phyloP scores from a whole-genome alignment of 2,797 vertebrate species.

The Eutrigla gurnardus region DNA sequence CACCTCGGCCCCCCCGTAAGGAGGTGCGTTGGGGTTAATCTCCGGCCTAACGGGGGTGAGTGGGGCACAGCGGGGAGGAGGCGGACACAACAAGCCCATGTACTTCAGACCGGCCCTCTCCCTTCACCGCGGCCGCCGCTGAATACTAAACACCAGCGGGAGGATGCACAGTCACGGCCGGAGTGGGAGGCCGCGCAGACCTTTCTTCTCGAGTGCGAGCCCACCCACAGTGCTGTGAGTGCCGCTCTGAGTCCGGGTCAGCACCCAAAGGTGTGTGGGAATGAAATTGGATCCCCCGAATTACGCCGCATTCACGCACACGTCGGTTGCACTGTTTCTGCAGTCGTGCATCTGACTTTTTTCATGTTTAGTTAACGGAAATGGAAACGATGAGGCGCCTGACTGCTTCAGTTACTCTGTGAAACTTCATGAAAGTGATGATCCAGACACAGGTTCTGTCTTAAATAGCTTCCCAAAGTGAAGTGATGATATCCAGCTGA shows the following conservation, averaged over 20 bases:
- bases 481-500: background rate
- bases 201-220: slow-evolving; percentile 56
- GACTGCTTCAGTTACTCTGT: background rate
- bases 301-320: slow-evolving; percentile 35
- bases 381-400: background rate
- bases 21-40: slow-evolving; percentile 90
- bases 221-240: slow-evolving; percentile 53
- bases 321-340: slow-evolving; percentile 4
- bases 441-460: background rate
- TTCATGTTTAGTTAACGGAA: slow-evolving; percentile 14
- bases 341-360: slow-evolving; percentile 14
- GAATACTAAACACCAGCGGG: slow-evolving; percentile 87
- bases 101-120: slow-evolving; percentile 86
- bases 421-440: background rate
- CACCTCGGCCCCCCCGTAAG: slow-evolving; percentile 6
- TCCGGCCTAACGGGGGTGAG: slow-evolving; percentile 83
- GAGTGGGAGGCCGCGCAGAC: slow-evolving; percentile 34
- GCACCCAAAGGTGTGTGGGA: slow-evolving; percentile 55
- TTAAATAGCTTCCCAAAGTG: background rate
- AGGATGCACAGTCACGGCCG: slow-evolving; percentile 88
- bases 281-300: slow-evolving; percentile 31
- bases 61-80: slow-evolving; percentile 75
- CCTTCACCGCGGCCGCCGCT: slow-evolving; percentile 85
- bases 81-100: slow-evolving; percentile 75
- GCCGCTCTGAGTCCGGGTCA: slow-evolving; percentile 64